A percentile compares a stretch with the other conserved stretches of the same genome.
Conservation (phyloP, 1,140 invertebrate species). For the Holotrichia oblita region DNA sequence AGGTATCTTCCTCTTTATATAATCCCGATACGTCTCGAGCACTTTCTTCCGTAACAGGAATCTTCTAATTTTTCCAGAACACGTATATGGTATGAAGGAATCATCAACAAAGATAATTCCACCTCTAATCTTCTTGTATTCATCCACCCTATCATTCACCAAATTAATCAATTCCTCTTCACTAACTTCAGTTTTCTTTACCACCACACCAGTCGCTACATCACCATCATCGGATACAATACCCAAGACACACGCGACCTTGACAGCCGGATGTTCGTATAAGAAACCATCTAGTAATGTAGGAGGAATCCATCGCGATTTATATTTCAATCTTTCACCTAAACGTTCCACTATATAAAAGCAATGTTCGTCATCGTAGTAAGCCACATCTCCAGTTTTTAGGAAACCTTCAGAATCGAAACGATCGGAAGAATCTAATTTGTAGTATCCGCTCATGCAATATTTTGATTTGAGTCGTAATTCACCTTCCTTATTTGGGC, state of each 20-base stretch:
- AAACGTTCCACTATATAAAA: conserved; percentile 74
- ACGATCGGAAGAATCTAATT: conserved; percentile 64
- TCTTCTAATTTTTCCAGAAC: conserved; percentile 4
- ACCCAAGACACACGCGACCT: conserved; percentile 74
- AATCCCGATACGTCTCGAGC: neutral
- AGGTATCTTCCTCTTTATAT: neutral
- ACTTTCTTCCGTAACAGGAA: neutral
- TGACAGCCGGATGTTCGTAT: conserved; percentile 68
- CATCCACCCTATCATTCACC: conserved; percentile 3
- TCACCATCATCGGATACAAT: conserved; percentile 71
- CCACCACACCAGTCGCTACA: conserved; percentile 71
- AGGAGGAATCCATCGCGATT: conserved; percentile 63
- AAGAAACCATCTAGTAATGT: conserved; percentile 72
- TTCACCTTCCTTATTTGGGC: conserved; percentile 49
- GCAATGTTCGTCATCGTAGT: conserved; percentile 71
- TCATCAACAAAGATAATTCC: conserved; percentile 8
- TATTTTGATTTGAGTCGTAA: conserved; percentile 44
- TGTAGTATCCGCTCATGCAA: conserved; percentile 46
- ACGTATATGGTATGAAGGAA: neutral
- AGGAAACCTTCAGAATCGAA: conserved; percentile 70
- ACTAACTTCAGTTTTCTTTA: conserved; percentile 51
- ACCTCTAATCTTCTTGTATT: neutral
- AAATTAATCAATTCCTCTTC: neutral
- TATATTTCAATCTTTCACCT: conserved; percentile 80
- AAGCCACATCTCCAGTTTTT: conserved; percentile 75